These are phyloP conservation scores for Eucidaris tribuloides DNA, from an alignment of 35 echinoderm and acorn worm genomes.

Conservation along the genomic window DNA sequence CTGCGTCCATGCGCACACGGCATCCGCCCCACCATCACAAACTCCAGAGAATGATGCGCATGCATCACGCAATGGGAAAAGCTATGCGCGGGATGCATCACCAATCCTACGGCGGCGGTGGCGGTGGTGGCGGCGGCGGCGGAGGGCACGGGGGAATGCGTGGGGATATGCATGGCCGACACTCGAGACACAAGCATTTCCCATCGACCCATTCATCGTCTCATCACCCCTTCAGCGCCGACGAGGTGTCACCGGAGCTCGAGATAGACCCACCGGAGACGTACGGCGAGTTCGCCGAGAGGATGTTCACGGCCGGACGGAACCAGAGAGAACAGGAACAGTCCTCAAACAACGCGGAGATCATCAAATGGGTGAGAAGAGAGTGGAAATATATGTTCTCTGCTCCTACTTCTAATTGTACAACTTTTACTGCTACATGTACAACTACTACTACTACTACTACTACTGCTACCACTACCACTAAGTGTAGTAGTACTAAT, in stretches of 20 bases:
- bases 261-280: slow-evolving; percentile 16
- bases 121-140: background rate
- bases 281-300: slow-evolving; percentile 17
- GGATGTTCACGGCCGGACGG: background rate
- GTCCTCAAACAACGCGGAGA: background rate
- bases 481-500: too few relatives aligned
- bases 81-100: slow-evolving; percentile 11
- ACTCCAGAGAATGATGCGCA: slow-evolving; percentile 7
- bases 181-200: background rate
- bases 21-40: background rate
- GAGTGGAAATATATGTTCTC: too few relatives aligned
- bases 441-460: too few relatives aligned
- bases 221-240: background rate
- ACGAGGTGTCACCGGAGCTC: slow-evolving; percentile 2
- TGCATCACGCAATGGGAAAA: slow-evolving; percentile 24
- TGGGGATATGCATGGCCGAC: background rate
- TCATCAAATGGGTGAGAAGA: slow-evolving; percentile 3
- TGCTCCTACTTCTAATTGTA: too few relatives aligned
- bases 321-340: background rate
- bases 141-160: background rate
- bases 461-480: too few relatives aligned
- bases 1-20: too few relatives aligned
- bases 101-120: background rate
- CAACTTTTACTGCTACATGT: too few relatives aligned
- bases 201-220: background rate